Percentiles rank a stretch among this genome's conserved stretches.
These are phyloP conservation scores for Amphiduros pacificus DNA, from an alignment of 2,888 invertebrate species.

Conservation along the genomic window DNA sequence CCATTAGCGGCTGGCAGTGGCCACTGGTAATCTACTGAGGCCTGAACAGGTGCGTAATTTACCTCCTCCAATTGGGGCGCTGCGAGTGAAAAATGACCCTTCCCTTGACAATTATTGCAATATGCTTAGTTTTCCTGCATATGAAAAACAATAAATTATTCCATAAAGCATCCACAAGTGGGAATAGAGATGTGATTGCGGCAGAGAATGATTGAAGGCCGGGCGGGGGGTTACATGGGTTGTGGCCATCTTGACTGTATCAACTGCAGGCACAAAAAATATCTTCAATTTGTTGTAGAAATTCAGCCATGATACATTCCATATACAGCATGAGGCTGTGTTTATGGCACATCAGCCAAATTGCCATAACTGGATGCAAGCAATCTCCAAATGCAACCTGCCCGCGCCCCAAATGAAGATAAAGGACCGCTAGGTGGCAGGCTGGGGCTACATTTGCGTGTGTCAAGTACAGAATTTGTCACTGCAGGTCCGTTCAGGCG, in stretches of 20 bases:
- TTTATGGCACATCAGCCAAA: neutral
- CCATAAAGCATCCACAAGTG: neutral
- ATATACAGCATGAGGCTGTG: no score
- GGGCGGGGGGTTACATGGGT: neutral
- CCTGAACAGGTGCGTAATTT: neutral
- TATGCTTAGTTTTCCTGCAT: neutral
- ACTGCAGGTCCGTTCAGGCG: no score
- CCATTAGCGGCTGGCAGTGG: neutral
- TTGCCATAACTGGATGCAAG: neutral
- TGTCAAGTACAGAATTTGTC: no score
- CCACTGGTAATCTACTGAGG: no score
- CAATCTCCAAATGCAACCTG: no score
- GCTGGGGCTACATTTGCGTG: no score
- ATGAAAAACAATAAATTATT: slow-evolving; percentile 4
- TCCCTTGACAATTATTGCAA: slow-evolving; percentile 2
- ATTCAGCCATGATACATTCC: no score
- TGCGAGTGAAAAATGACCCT: neutral
- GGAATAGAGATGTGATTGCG: neutral
- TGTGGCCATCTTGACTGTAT: neutral
- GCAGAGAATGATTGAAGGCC: neutral
- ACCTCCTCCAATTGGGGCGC: neutral
- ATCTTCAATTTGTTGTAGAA: no score
- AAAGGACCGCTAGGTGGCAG: no score
- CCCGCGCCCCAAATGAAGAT: no score
- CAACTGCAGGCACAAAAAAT: no score